phyloP scores from a whole-genome alignment of 2,113 vertebrate species.

The Notiomystis cincta region DNA sequence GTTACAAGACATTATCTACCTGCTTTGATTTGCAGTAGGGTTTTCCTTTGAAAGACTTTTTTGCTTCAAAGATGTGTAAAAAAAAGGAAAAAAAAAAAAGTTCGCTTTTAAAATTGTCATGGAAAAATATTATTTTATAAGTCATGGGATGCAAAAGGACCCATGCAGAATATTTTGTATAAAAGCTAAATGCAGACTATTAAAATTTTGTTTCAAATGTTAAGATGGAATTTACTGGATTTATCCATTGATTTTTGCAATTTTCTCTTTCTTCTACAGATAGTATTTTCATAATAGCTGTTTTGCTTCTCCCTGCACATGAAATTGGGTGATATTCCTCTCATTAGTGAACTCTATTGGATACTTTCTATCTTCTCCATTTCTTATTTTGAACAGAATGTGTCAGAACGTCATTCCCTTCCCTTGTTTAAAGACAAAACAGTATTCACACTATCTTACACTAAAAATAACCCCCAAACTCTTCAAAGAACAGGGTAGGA shows the following conservation, averaged over 20 bases:
- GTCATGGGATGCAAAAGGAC: not conserved
- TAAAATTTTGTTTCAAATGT: not conserved
- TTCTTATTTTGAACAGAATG: not conserved
- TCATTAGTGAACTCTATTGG: not conserved
- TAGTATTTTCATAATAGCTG: not conserved
- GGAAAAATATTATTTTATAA: not conserved
- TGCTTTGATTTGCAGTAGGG: not conserved
- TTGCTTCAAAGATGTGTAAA: not conserved
- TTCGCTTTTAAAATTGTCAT: not conserved
- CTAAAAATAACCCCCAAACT: not conserved
- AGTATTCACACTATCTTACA: not conserved
- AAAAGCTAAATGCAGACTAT: not conserved
- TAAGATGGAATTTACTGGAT: not conserved
- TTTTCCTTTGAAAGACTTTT: not conserved
- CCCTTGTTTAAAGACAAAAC: not conserved
- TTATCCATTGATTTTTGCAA: not conserved
- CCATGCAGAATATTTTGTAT: not conserved
- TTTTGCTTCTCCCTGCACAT: not conserved
- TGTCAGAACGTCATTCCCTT: not conserved
- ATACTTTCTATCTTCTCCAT: not conserved
- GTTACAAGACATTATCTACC: not conserved
- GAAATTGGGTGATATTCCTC: not conserved
- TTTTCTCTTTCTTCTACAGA: not conserved
- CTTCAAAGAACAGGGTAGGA: not conserved
- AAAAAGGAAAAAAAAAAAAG: not conserved